Evolutionary conservation across 2,113 vertebrate genomes (phyloP).

Genomic region (Bucco capensis): DNA sequence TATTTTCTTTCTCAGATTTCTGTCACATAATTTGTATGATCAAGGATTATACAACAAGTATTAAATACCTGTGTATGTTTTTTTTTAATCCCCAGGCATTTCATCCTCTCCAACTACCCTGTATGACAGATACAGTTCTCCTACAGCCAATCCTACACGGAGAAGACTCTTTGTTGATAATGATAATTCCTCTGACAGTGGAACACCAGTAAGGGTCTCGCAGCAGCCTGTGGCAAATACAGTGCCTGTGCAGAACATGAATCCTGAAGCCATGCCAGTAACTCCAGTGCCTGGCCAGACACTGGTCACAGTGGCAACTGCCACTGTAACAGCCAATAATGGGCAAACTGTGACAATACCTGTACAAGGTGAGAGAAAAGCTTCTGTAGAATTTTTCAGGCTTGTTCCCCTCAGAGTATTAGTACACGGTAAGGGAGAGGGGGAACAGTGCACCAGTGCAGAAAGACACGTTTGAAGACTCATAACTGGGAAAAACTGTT

Average conservation of each 20-base stretch:
- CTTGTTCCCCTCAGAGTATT: not conserved
- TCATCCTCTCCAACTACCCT: conserved; percentile 69
- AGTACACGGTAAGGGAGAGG: not conserved
- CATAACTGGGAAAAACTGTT: not conserved
- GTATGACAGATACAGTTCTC: conserved; percentile 85
- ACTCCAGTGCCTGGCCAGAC: conserved; percentile 84
- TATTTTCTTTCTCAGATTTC: not conserved
- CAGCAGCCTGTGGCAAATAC: conserved; percentile 69
- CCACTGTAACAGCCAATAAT: conserved; percentile 83
- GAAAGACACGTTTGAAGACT: not conserved
- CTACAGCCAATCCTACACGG: conserved; percentile 72
- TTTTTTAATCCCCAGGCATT: conserved; percentile 12
- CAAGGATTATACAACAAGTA: not conserved
- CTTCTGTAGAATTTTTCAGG: too few relatives aligned
- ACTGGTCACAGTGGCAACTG: conserved; percentile 86
- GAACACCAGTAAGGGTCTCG: conserved; percentile 46
- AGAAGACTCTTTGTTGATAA: conserved; percentile 76
- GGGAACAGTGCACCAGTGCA: not conserved
- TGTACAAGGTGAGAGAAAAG: conserved; percentile 75
- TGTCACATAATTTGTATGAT: not conserved
- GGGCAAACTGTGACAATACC: conserved; percentile 85
- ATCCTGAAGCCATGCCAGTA: conserved; percentile 70
- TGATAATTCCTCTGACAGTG: conserved; percentile 34
- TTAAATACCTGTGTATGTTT: fast-evolving
- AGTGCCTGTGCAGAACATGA: conserved; percentile 69